phyloP scores from a whole-genome alignment of 2,797 vertebrate genomes.

The Rhincodon typus region DNA sequence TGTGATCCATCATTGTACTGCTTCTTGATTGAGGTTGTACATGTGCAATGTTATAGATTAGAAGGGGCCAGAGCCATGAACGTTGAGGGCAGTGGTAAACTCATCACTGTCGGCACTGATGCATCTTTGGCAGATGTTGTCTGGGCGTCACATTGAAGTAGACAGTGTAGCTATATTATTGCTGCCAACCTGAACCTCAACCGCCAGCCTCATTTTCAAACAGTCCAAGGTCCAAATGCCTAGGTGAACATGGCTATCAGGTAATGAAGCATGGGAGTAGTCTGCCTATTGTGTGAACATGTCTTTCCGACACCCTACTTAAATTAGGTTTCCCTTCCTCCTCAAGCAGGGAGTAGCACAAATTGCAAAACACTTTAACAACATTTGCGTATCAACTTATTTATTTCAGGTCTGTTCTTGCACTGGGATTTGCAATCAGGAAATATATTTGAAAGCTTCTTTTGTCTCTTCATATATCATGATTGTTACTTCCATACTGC shows the following conservation, averaged over 20 bases:
- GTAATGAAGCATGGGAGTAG: not conserved
- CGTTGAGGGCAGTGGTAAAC: not conserved
- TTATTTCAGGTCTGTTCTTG: not conserved
- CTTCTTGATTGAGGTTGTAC: not conserved
- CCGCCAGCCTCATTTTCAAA: too few species aligned
- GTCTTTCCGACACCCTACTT: not conserved
- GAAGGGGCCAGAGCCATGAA: not conserved
- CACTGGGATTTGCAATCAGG: not conserved
- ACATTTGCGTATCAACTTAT: not conserved
- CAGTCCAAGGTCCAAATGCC: not conserved
- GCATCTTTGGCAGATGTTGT: not conserved
- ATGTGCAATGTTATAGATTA: not conserved
- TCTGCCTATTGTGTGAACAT: not conserved
- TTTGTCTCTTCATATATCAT: not conserved
- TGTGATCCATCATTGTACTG: not conserved
- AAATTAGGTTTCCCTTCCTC: not conserved
- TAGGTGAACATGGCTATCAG: not conserved
- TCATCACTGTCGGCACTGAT: not conserved
- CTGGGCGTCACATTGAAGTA: not conserved
- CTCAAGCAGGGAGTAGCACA: not conserved
- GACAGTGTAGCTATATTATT: not conserved
- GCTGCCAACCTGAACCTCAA: not conserved
- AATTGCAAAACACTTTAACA: not conserved
- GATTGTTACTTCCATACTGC: not conserved
- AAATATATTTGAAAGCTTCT: not conserved